Base-by-base conservation (phyloP, 92 coral and sea anemone species). In the Meandrina meandrites region DNA sequence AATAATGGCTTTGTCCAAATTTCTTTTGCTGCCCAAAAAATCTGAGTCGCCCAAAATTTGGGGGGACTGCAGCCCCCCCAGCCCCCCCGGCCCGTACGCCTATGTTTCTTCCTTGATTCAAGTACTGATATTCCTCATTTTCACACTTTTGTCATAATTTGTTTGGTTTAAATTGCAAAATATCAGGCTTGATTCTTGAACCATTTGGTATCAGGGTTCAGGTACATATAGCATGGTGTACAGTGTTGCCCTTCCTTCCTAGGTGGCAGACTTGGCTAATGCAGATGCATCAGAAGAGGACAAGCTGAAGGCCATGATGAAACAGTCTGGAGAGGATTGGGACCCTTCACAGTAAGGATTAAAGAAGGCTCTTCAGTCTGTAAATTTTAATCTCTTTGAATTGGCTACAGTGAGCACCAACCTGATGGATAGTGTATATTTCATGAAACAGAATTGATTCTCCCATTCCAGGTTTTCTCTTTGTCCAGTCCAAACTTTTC, bases 271-370 rank as follows among this genome's bases (percentile, higher is more conserved):
- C 86, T 88, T 97, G 88, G 99, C 98, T 15, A 93, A 91, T 40
- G 98, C 98, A 40, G 92, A 97, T 90, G 99, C 99, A 10, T 92
- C 99, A 21, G 99, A 97, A 82, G 99, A 97, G 11, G 99, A 97
- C 92, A 97, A 97, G 92, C 84, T 97, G 31, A 91, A 94, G 72
- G 98, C 95, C 15, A 97, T 97, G 99, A 97, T 97, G 98, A 92
- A 92, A 32, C 99, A 97, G 87, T 96, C 99, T 5, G 98, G 99
- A 67, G 99, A 97, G 90, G 98, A 93, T 79, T 97, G 98, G 98
- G 98, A 97, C 56, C 99, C 99, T n/a, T 88, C 96, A 85, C 92
- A 92, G 99, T 96, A 79, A 45, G 30, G 47, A 31, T 66, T 21
- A 66, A 66, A 66, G 13, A n/a, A 21, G 54, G 16, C 54, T 50